Percentiles rank a stretch among this genome's conserved stretches.
phyloP scores from a whole-genome alignment of 2,797 vertebrate species.

The Neosilurus mollespiculum region DNA sequence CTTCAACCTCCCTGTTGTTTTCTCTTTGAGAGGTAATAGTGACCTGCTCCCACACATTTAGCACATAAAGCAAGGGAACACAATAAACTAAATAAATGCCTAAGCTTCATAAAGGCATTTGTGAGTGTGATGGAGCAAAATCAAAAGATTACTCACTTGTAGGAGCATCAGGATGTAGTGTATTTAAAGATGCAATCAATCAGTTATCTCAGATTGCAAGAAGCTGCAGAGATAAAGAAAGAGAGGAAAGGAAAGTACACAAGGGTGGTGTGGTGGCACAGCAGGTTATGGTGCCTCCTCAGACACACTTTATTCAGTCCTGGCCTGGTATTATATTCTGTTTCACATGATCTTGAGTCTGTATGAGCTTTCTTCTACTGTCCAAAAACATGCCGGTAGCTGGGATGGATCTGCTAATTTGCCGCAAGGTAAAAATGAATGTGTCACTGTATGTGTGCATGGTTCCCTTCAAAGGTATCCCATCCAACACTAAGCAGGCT shows the following conservation, averaged over 20 bases:
- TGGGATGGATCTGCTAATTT: background rate
- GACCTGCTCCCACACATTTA: constrained; percentile 9
- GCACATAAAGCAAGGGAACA: background rate
- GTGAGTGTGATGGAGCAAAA: background rate
- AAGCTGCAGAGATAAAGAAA: background rate
- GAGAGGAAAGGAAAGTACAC: background rate
- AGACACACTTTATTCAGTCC: background rate
- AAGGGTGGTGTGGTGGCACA: background rate
- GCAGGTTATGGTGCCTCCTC: too few species aligned
- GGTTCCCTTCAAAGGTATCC: background rate
- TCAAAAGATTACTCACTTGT: constrained; percentile 31
- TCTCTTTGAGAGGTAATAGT: background rate
- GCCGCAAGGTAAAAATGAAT: background rate
- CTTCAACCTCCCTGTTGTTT: background rate
- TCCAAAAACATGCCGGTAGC: background rate
- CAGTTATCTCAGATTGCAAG: constrained; percentile 25
- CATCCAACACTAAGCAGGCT: background rate
- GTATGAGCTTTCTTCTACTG: background rate
- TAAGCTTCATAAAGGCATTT: background rate
- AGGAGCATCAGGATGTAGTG: constrained; percentile 16
- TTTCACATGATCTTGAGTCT: background rate
- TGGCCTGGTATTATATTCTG: background rate
- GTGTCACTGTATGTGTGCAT: background rate
- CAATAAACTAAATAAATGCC: background rate
- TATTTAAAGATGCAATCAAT: constrained; percentile 41